Evolutionary conservation across 2,113 vertebrate species (phyloP), one percentile per base, ranked within the genome.

Genomic region (Serinus canaria): DNA sequence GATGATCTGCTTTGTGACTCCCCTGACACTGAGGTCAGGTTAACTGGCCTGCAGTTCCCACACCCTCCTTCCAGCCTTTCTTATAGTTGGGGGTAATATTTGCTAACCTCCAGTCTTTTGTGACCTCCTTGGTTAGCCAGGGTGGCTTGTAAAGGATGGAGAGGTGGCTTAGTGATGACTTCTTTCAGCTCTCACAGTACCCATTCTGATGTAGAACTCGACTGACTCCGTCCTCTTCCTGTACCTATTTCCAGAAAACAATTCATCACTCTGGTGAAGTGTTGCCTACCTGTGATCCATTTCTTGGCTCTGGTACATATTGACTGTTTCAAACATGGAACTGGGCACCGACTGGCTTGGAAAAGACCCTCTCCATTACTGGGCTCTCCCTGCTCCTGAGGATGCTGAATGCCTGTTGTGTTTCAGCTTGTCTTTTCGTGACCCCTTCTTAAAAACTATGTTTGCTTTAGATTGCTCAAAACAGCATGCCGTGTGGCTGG

Each of bases 321-420:
- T 1, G 3, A 14, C n/a, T 44, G 1, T 39, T 90, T 80, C 44
- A 59, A 25, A 67, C 0, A 0, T 4, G 6, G 31, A 23, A 39
- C 31, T 72, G 28, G 47, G 24, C 39, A 60, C 15, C 37, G 31
- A 49, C 7, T 46, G 31, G 13, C 39, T 46, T 63, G 49, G 62
- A 39, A 67, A 66, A 88, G 11, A 52, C 5, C 7, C 15, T 62
- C 13, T 60, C 39, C 15, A 0, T 46, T 72, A 28, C 37, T 37
- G 47, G 35, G 8, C 10, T 13, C 37, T 37, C 24, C 22, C 9
- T 75, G 43, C n/a, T 77, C 14, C 37, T 47, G 47, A 66, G 21
- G 19, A 9, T 66, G 41, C 13, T 58, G 25, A 22, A 43, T 50
- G 19, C 11, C 41, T 55, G 1, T 49, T 59, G 12, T 37, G 24